Base-by-base conservation (phyloP, 2,888 invertebrate species). In the Choreutis nemorana region DNA sequence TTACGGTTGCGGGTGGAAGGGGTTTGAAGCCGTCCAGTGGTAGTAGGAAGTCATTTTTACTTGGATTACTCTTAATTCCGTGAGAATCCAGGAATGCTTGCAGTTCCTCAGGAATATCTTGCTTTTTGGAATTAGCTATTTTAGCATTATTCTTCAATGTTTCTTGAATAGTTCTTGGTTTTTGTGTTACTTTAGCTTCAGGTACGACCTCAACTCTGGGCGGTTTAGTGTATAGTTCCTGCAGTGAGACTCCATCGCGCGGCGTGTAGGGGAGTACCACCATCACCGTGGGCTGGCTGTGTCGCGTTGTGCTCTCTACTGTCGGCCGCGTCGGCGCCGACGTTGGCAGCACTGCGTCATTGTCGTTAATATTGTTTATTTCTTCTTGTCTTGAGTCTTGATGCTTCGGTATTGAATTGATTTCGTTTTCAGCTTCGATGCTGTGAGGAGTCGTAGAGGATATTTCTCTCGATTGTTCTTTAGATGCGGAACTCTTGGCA, bases 241-340 rank as follows among this genome's bases (percentile, higher is more conserved):
- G 82, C 28, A 87, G 61, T 3, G 78, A 70, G 2, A 79, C 72
- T 1, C 80, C 72, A 40, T 83, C 81, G 20, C 83, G 63, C 4
- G 83, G 77, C 25, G 84, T 81, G 44, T 85, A 83, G 0, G 89
- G 87, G 41, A 87, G 59, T 1, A 88, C 88, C 0, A 87, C 82
- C 81, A 84, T 85, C 10, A 88, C 53, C 0, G 85, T 82, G 5
- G 61, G 45, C 24, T 55, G 54, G 21, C 42, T 46, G 28, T 47
- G 51, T 29, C 58, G 64, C 2, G 71, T 71, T 5, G 66, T 62
- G 5, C 50, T 52, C 46, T 68, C 63, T 18, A 54, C 16, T 9
- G 37, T 40, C 7, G 28, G 9, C n/a, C 41, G 42, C 5, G 46
- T 35, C 6, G 49, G 37, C n/a, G 41, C 31, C 11, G 50, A 35